Conservation (phyloP, 2,888 invertebrate genomes). For the Sipha maydis region DNA sequence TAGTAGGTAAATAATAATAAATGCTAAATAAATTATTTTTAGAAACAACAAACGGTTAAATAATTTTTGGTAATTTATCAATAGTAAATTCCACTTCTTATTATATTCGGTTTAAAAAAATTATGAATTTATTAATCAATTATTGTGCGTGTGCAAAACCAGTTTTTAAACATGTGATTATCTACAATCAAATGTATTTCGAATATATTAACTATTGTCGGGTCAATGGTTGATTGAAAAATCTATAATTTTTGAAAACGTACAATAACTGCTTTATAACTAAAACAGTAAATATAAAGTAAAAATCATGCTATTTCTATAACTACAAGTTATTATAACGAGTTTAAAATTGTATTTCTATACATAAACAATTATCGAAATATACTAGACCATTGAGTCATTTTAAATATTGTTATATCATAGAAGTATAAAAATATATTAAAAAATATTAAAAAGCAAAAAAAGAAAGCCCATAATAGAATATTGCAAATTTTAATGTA, state of each 20-base stretch:
- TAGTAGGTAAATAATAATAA: no score
- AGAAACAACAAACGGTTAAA: slow-evolving; percentile 2
- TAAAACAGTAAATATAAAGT: neutral
- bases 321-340: neutral
- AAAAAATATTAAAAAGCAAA: neutral
- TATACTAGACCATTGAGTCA: neutral
- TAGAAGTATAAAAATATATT: neutral
- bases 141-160: slow-evolving; percentile 11
- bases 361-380: neutral
- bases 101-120: neutral
- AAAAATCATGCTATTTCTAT: neutral
- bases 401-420: neutral
- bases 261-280: slow-evolving; percentile 8
- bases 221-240: slow-evolving; percentile 16
- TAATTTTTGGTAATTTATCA: neutral
- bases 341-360: slow-evolving; percentile 16
- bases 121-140: slow-evolving; percentile 45
- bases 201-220: slow-evolving; percentile 17
- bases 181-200: slow-evolving; percentile 14
- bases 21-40: neutral
- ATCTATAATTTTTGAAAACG: slow-evolving; percentile 18
- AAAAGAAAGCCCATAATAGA: neutral
- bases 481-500: no score
- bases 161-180: slow-evolving; percentile 17
- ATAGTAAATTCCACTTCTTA: slow-evolving; percentile 17